phyloP scores from a whole-genome alignment of 1,140 invertebrate genomes.

The Melitaea cinxia region DNA sequence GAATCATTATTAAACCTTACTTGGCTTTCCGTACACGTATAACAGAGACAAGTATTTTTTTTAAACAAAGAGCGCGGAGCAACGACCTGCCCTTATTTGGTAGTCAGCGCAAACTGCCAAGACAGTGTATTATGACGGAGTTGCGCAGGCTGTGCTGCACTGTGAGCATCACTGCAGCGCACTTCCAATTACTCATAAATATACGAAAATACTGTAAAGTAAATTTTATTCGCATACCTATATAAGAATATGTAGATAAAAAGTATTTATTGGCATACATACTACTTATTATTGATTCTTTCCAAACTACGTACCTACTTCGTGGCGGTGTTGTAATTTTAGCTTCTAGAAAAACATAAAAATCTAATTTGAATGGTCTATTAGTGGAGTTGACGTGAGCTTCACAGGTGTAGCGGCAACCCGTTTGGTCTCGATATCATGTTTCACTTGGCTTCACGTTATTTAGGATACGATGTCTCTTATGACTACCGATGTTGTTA shows the following conservation, averaged over 20 bases:
- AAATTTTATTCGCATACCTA: not conserved
- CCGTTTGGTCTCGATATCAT: slow-evolving; percentile 66
- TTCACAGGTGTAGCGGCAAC: slow-evolving; percentile 72
- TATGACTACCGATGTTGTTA: slow-evolving; percentile 72
- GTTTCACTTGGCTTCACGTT: slow-evolving; percentile 79
- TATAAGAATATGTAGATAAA: not conserved
- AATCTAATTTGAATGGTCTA: slow-evolving; percentile 66
- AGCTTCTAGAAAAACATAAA: slow-evolving; percentile 48
- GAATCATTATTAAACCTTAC: slow-evolving; percentile 62
- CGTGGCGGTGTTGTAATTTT: not conserved
- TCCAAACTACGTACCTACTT: not conserved
- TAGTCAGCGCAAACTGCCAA: slow-evolving; percentile 61
- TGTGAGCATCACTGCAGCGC: slow-evolving; percentile 7
- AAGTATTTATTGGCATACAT: slow-evolving; percentile 35
- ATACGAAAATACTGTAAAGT: not conserved
- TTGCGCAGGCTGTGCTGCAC: slow-evolving; percentile 21
- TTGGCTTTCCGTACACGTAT: slow-evolving; percentile 68
- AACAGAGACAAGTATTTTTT: slow-evolving; percentile 72
- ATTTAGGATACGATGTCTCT: slow-evolving; percentile 78
- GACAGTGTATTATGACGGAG: slow-evolving; percentile 48
- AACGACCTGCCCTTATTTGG: slow-evolving; percentile 80
- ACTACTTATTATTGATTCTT: slow-evolving; percentile 11
- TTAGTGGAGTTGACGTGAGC: slow-evolving; percentile 68
- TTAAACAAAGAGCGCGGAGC: slow-evolving; percentile 74
- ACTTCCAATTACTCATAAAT: not conserved